A percentile compares a stretch with the other conserved stretches of the same genome.
Conservation (phyloP, 2,113 vertebrate species). For the Ramphastos sulfuratus region DNA sequence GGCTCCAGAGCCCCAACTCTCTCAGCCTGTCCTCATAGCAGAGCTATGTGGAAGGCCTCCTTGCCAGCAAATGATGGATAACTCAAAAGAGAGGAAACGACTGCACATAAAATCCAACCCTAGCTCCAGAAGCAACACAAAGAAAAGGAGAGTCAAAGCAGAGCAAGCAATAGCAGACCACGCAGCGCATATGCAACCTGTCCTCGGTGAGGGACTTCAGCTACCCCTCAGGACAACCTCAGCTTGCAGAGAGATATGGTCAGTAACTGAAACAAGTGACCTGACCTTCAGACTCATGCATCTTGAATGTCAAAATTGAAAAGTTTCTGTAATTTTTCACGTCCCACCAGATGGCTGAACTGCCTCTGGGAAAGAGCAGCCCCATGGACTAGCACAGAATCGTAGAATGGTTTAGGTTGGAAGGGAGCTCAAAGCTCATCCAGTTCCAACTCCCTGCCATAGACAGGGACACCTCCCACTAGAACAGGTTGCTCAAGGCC, state of each 20-base stretch:
- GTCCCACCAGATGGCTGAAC: background rate
- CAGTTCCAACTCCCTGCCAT: too few species aligned
- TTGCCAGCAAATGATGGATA: background rate
- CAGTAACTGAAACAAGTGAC: background rate
- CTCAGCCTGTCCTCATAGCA: too few species aligned
- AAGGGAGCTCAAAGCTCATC: too few species aligned
- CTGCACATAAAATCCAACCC: background rate
- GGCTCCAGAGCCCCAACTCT: too few species aligned
- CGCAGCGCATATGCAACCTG: background rate
- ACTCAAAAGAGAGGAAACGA: background rate
- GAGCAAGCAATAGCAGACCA: background rate
- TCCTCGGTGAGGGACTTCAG: background rate
- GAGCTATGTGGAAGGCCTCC: background rate
- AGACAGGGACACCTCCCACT: too few species aligned
- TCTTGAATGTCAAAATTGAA: background rate
- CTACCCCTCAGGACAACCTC: background rate
- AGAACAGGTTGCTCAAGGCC: too few species aligned
- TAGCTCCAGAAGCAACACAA: background rate
- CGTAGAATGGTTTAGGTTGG: too few species aligned
- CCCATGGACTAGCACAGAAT: too few species aligned
- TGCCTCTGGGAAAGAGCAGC: too few species aligned
- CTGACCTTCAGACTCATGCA: background rate
- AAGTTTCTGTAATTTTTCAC: background rate
- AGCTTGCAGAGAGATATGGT: background rate
- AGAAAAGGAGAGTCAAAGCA: background rate